Conservation (phyloP, 2,113 vertebrate species). For the Dasyprocta punctata region DNA sequence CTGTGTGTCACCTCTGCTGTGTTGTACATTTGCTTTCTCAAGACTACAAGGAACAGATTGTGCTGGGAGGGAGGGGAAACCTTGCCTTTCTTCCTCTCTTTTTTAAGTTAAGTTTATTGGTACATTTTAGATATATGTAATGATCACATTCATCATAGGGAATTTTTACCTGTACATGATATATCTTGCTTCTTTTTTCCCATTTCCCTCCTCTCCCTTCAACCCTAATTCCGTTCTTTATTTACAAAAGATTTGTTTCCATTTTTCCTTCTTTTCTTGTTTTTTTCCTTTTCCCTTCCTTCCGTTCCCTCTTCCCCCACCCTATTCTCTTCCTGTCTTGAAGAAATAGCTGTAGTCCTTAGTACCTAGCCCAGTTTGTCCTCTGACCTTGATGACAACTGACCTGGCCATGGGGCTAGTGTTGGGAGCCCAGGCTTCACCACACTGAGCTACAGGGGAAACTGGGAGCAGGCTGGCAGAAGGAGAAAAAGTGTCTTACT, state of each 20-base stretch:
- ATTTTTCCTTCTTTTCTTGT: neutral
- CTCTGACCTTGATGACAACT: neutral
- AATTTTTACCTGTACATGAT: neutral
- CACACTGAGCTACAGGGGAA: constrained; percentile 35
- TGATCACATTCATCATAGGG: neutral
- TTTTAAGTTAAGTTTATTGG: neutral
- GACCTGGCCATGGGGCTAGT: neutral
- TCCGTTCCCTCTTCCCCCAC: neutral
- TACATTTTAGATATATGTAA: neutral
- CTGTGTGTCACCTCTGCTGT: neutral
- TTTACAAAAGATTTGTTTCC: neutral
- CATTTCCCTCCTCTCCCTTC: neutral
- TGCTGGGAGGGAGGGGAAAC: neutral
- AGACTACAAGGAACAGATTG: neutral
- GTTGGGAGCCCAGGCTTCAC: neutral
- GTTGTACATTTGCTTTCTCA: constrained; percentile 8
- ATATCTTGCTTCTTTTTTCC: neutral
- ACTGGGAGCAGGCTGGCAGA: constrained; percentile 51
- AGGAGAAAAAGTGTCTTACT: constrained; percentile 14
- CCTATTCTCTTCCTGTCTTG: neutral
- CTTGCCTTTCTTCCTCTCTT: neutral
- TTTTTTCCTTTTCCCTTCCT: neutral
- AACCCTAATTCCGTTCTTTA: neutral
- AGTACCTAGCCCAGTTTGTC: neutral
- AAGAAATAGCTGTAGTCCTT: neutral